A percentile compares a stretch with the other conserved stretches of the same genome.
Evolutionary conservation across 2,113 vertebrate genomes (phyloP).

Genomic region (Tetrax tetrax): DNA sequence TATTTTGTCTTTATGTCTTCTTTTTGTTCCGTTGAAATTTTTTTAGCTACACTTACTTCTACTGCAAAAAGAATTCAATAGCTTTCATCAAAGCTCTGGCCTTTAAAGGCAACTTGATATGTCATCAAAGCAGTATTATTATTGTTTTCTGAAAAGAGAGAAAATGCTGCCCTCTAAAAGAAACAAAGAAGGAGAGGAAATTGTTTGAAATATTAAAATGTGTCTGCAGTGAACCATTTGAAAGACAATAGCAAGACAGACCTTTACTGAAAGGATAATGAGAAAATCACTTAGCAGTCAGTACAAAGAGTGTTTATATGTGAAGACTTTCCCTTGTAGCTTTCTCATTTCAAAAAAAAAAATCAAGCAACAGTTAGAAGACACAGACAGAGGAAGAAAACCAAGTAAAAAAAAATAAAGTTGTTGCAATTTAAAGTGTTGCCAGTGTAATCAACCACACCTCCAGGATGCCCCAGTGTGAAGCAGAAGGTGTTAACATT

Average conservation of each 20-base stretch:
- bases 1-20: background rate
- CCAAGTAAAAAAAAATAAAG: background rate
- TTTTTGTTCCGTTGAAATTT: background rate
- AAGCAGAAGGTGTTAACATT: background rate
- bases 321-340: background rate
- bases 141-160: background rate
- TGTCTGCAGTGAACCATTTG: background rate
- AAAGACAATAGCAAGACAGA: background rate
- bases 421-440: background rate
- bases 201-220: background rate
- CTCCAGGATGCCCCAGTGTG: background rate
- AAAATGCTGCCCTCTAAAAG: background rate
- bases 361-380: background rate
- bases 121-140: background rate
- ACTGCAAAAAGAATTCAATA: background rate
- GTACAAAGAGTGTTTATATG: background rate
- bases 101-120: background rate
- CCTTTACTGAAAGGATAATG: background rate
- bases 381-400: background rate
- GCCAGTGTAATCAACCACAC: rapidly evolving
- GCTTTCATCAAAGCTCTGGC: background rate
- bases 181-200: background rate
- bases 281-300: background rate
- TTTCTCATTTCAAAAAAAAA: background rate
- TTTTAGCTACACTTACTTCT: background rate